Conservation (phyloP, 2,113 vertebrate genomes). For the Phaethornis superciliosus region DNA sequence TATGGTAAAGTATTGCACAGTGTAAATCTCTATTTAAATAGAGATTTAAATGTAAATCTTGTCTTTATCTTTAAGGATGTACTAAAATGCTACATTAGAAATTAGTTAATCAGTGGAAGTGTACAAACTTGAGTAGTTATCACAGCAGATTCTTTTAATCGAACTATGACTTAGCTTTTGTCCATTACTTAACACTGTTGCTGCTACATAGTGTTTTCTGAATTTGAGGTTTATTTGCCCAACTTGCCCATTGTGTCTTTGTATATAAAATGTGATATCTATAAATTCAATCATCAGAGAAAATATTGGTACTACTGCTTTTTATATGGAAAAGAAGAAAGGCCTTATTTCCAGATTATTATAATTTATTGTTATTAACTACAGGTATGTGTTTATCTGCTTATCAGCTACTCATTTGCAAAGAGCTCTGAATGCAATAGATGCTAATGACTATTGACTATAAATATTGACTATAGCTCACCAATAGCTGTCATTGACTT, state of each 20-base stretch:
- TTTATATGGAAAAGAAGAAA: background rate
- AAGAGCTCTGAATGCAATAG: background rate
- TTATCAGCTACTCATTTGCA: background rate
- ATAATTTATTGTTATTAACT: background rate
- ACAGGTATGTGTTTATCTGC: background rate
- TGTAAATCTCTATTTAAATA: background rate
- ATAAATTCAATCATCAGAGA: background rate
- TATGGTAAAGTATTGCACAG: background rate
- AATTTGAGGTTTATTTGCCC: background rate
- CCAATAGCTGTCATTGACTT: background rate
- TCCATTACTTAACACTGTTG: background rate
- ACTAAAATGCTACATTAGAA: background rate
- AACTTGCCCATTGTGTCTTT: too few species aligned
- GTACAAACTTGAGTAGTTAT: background rate
- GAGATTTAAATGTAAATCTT: too few species aligned
- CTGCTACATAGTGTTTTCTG: background rate
- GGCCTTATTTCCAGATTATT: background rate
- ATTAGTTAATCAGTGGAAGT: background rate
- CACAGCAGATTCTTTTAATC: background rate
- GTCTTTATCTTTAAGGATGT: background rate
- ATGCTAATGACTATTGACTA: too few species aligned
- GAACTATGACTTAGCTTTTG: background rate
- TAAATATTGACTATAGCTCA: background rate
- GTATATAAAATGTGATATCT: background rate
- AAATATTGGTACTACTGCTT: background rate